Conservation (phyloP, 2,113 vertebrate species). For the Gobius niger region DNA sequence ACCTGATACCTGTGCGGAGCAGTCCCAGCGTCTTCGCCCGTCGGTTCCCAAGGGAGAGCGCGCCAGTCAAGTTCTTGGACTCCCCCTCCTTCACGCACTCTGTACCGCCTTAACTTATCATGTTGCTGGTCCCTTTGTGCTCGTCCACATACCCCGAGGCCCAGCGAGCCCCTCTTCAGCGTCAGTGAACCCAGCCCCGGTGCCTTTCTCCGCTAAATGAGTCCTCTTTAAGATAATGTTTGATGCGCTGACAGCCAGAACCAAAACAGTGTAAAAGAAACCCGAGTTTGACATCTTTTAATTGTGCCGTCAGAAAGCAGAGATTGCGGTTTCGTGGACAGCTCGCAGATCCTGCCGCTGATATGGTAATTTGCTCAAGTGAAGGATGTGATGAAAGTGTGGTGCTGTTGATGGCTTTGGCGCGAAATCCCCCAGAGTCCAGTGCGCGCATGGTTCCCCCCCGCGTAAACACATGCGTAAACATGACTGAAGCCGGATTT, state of each 20-base stretch:
- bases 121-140: conserved; percentile 77
- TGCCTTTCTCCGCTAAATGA: conserved; percentile 79
- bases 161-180: conserved; percentile 57
- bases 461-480: conserved; percentile 8
- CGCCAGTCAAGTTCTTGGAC: conserved; percentile 74
- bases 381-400: conserved; percentile 68
- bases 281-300: conserved; percentile 85
- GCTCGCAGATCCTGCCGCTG: conserved; percentile 64
- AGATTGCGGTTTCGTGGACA: conserved; percentile 58
- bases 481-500: conserved; percentile 13
- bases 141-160: conserved; percentile 71
- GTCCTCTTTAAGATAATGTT: conserved; percentile 82
- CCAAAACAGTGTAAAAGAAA: conserved; percentile 74
- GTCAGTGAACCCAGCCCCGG: conserved; percentile 62
- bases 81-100: conserved; percentile 11
- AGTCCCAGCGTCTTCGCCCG: conserved; percentile 78
- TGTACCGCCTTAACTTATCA: conserved; percentile 64
- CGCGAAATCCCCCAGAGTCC: conserved; percentile 50
- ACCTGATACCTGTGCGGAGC: conserved; percentile 84
- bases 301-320: conserved; percentile 75
- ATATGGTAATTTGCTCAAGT: conserved; percentile 67
- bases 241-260: conserved; percentile 77
- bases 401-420: conserved; percentile 54
- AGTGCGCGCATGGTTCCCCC: conserved; percentile 31
- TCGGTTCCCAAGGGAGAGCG: conserved; percentile 82